These are phyloP conservation scores for Volucella inflata DNA, from an alignment of 2,888 invertebrate species.

Conservation along the genomic window DNA sequence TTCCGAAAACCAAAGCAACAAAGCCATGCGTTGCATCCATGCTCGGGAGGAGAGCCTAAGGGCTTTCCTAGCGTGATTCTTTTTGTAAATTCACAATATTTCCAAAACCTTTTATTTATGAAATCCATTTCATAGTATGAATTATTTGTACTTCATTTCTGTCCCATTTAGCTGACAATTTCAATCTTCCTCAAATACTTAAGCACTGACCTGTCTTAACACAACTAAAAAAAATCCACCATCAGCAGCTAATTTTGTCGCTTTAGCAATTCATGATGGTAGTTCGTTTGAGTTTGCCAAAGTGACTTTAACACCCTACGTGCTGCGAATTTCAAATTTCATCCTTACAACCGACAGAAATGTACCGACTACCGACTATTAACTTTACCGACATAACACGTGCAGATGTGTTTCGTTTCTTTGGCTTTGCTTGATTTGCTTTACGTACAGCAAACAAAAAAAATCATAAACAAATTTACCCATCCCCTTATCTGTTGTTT, in stretches of 20 bases:
- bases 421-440: not conserved
- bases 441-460: not conserved
- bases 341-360: not conserved
- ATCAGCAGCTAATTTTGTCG: not conserved
- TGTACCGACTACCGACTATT: too few species aligned
- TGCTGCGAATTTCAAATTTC: conserved; percentile 12
- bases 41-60: too few species aligned
- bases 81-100: too few species aligned
- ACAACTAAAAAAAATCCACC: not conserved
- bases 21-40: too few species aligned
- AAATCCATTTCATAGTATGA: too few species aligned
- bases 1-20: too few species aligned
- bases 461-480: conserved; percentile 16
- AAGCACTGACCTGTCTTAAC: not conserved
- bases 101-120: too few species aligned
- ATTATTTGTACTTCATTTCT: too few species aligned
- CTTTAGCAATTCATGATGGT: conserved; percentile 7
- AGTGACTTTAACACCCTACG: conserved; percentile 34
- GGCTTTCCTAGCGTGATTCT: rapidly evolving
- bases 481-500: not conserved
- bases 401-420: conserved; percentile 26
- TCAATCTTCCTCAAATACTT: too few species aligned
- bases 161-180: too few species aligned
- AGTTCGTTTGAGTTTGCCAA: conserved; percentile 21
- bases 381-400: conserved; percentile 18